Base-by-base conservation (phyloP, 2,888 invertebrate genomes). In the Cataglyphis cursor region DNA sequence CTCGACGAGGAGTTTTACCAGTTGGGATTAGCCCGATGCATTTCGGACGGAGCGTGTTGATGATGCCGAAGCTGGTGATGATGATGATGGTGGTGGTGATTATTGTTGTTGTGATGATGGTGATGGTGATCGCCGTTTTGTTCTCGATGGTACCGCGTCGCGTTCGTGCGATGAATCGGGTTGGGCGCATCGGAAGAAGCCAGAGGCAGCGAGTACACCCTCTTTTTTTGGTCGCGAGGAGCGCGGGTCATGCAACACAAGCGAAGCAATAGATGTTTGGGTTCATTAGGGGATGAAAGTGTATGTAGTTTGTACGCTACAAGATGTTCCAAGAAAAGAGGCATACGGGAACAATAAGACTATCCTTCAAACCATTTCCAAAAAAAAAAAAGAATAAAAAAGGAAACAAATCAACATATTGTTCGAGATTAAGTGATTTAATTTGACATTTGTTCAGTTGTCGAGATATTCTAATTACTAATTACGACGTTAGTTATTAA, bases 161-260 rank as follows among this genome's bases (percentile, higher is more conserved):
- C 92, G 93, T 93, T 94, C 93, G 93, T 92, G 90, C 92, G 93
- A 90, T 93, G 92, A 91, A 93, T 91, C 87, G 94, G 94, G 90
- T 93, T 94, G 92, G 89, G 89, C 91, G 93, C 91, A 88, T 92
- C 91, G 90, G 94, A 93, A 88, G 93, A 92, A 92, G 93, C 95
- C 94, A 95, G 93, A 93, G 95, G 95, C 93, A 95, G 95, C 94
- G 95, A 95, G 93, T 95, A 95, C 93, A 95, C 95, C 94, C 95
- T 95, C 95, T 95, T 92, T 90, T 90, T 91, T 90, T 89, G 85
- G 85, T 87, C 90, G 90, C 88, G 89, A 91, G 92, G 87, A 92
- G 91, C 90, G 90, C 91, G 93, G 89, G 86, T 93, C 94, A 94
- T 94, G 94, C 94, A 94, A 94, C 94, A 94, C 93, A 94, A 94